Percentiles rank a stretch among this genome's conserved stretches.
phyloP scores from a whole-genome alignment of 2,113 vertebrate species.

The Uria aalge region DNA sequence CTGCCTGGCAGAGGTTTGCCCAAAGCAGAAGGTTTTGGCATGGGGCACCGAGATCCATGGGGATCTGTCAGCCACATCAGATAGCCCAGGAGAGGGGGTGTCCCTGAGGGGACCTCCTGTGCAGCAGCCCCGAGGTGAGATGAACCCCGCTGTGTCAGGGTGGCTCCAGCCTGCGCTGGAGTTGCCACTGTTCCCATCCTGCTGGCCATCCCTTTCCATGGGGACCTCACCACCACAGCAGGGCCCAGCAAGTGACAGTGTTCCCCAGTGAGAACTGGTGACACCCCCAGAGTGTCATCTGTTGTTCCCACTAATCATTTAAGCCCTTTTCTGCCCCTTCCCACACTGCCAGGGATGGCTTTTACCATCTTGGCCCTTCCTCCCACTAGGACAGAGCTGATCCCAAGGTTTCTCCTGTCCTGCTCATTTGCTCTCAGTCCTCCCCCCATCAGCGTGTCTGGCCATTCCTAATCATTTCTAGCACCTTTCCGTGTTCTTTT shows the following conservation, averaged over 20 bases:
- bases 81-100: neutral
- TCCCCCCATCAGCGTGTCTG: fast-evolving
- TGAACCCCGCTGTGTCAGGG: fast-evolving
- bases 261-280: neutral
- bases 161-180: neutral
- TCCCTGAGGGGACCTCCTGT: neutral
- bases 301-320: neutral
- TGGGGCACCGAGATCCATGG: fast-evolving
- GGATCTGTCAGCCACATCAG: too few species aligned
- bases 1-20: neutral
- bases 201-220: fast-evolving
- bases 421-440: neutral
- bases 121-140: neutral
- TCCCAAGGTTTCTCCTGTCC: neutral
- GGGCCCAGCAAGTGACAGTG: too few species aligned
- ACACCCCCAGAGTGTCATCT: neutral
- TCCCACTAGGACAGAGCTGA: neutral
- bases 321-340: neutral
- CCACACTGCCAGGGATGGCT: neutral
- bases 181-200: neutral
- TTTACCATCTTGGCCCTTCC: neutral
- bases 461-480: neutral
- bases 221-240: neutral
- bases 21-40: neutral
- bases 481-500: neutral